These are phyloP conservation scores for Chaetodon trifasciatus DNA, from an alignment of 2,797 vertebrate species.

Conservation along the genomic window DNA sequence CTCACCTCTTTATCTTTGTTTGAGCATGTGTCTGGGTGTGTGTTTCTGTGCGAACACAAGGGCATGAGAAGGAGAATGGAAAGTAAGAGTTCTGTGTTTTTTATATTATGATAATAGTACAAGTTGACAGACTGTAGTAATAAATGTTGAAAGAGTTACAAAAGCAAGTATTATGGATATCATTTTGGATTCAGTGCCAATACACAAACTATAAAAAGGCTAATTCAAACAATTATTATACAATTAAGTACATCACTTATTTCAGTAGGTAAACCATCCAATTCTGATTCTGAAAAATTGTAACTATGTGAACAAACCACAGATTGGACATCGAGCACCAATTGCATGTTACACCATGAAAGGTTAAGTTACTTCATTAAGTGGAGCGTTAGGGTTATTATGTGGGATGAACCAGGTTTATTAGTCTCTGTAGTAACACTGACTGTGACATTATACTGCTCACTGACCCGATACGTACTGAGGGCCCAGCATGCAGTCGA, in stretches of 20 bases:
- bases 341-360: neutral
- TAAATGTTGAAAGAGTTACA: constrained; percentile 39
- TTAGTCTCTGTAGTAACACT: constrained; percentile 4
- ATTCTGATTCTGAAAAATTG: neutral
- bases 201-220: neutral
- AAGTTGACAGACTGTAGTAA: constrained; percentile 25
- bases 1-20: neutral
- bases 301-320: neutral
- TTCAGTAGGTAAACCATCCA: neutral
- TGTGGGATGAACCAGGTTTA: neutral
- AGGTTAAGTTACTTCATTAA: neutral
- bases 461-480: neutral
- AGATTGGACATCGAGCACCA: neutral
- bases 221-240: constrained; percentile 8
- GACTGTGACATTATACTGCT: neutral
- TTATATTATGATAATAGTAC: constrained; percentile 25
- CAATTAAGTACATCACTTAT: neutral
- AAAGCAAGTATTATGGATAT: constrained; percentile 1
- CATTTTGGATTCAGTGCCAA: neutral
- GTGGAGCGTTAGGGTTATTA: neutral
- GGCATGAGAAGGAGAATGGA: constrained; percentile 7
- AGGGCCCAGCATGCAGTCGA: neutral
- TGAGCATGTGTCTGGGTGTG: neutral
- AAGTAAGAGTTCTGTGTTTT: constrained; percentile 38
- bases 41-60: constrained; percentile 13